A percentile compares a stretch with the other conserved stretches of the same genome.
These are phyloP conservation scores for Mormyrops attenuatus DNA, from an alignment of 2,797 vertebrate genomes.

Conservation along the genomic window DNA sequence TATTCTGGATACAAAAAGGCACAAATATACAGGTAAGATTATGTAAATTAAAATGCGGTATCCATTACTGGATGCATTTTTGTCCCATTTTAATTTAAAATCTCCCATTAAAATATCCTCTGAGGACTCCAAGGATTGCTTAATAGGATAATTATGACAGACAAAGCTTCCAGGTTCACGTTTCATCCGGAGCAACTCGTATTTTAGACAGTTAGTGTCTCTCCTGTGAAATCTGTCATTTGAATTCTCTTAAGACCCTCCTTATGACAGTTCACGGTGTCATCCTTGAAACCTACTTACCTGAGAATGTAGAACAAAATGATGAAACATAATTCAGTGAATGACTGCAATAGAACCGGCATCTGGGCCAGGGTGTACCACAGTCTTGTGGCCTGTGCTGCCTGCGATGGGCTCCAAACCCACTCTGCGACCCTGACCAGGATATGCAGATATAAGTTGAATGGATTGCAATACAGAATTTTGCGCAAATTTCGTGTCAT, in stretches of 20 bases:
- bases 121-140: slow-evolving; percentile 53
- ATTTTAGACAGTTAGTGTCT: background rate
- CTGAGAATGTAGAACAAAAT: background rate
- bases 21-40: slow-evolving; percentile 53
- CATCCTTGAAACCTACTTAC: background rate
- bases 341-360: background rate
- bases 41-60: slow-evolving; percentile 69
- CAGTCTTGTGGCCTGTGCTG: background rate
- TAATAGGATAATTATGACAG: slow-evolving; percentile 69
- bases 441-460: background rate
- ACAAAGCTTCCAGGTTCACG: slow-evolving; percentile 59
- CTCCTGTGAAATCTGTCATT: background rate
- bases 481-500: background rate
- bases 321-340: background rate
- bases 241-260: background rate
- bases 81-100: slow-evolving; percentile 66
- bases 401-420: background rate
- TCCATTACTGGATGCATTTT: slow-evolving; percentile 60
- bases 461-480: background rate
- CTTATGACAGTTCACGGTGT: background rate
- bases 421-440: background rate
- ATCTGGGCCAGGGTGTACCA: background rate
- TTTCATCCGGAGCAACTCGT: background rate
- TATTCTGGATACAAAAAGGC: slow-evolving; percentile 3
- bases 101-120: slow-evolving; percentile 60